These are phyloP conservation scores for Gobio occitaniae DNA, from an alignment of 2,797 vertebrate species.

Conservation along the genomic window DNA sequence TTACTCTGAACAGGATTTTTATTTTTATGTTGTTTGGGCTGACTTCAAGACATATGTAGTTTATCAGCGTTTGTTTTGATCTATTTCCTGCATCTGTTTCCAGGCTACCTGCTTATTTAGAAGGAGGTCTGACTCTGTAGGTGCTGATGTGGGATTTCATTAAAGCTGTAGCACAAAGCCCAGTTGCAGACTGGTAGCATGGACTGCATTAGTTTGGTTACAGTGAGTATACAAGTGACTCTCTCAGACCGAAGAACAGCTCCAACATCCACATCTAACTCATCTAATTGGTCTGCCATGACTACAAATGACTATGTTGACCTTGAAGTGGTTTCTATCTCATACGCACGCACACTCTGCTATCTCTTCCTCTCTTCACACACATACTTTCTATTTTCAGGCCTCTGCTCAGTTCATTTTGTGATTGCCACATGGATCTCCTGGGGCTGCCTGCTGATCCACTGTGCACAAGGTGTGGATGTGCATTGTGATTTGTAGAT, in stretches of 20 bases:
- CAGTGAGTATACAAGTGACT: not conserved
- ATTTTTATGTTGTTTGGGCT: conserved; percentile 19
- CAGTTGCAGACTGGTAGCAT: not conserved
- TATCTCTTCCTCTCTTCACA: conserved; percentile 26
- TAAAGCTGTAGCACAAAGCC: conserved; percentile 26
- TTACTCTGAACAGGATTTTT: conserved; percentile 28
- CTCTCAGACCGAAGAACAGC: not conserved
- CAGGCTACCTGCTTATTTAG: conserved; percentile 1
- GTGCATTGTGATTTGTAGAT: conserved; percentile 48
- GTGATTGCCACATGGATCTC: conserved; percentile 58
- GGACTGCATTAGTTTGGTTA: conserved; percentile 10
- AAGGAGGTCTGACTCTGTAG: conserved; percentile 2
- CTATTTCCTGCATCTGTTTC: conserved; percentile 8
- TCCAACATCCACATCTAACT: conserved; percentile 42
- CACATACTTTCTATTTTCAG: conserved; percentile 50
- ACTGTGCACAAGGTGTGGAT: conserved; percentile 45
- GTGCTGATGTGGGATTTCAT: conserved; percentile 30
- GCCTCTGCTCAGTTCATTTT: conserved; percentile 50
- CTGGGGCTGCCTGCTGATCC: conserved; percentile 51
- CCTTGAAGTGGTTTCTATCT: conserved; percentile 50
- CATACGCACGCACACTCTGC: not conserved
- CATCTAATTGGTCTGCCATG: conserved; percentile 53
- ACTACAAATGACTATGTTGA: conserved; percentile 56
- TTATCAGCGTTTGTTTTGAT: not conserved
- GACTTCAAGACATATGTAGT: conserved; percentile 21